Percentiles rank a stretch among this genome's conserved stretches.
These are phyloP conservation scores for Dilophus febrilis DNA, from an alignment of 2,888 invertebrate species.

Conservation along the genomic window DNA sequence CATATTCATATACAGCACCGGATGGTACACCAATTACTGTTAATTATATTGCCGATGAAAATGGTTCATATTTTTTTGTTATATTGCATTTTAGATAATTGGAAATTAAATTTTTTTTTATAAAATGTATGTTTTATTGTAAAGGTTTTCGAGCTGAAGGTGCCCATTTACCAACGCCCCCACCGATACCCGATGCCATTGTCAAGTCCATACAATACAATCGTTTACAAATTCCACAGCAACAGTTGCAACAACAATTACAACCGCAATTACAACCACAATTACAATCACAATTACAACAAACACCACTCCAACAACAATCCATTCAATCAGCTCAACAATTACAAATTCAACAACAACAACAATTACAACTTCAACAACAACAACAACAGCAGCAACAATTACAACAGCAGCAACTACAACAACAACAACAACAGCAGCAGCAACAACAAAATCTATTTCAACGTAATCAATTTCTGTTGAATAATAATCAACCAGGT, in stretches of 20 bases:
- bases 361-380: too few relatives aligned
- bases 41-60: conserved; percentile 58
- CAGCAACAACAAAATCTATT: background rate
- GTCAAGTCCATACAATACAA: conserved; percentile 23
- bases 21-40: conserved; percentile 54
- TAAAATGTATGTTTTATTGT: background rate
- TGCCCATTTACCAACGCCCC: conserved; percentile 27
- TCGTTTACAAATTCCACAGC: conserved; percentile 16
- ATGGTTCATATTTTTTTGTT: conserved; percentile 32
- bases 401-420: too few relatives aligned
- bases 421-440: too few relatives aligned
- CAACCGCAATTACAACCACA: too few relatives aligned
- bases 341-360: too few relatives aligned
- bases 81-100: background rate
- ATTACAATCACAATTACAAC: too few relatives aligned
- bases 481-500: conserved; percentile 1
- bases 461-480: background rate
- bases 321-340: too few relatives aligned
- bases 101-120: background rate
- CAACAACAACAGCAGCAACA: too few relatives aligned
- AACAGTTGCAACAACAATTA: too few relatives aligned
- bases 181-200: conserved; percentile 23
- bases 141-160: conserved; percentile 30
- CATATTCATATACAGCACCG: conserved; percentile 56
- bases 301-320: too few relatives aligned